Conservation (phyloP, 2,113 vertebrate genomes). For the Oncorhynchus mykiss region DNA sequence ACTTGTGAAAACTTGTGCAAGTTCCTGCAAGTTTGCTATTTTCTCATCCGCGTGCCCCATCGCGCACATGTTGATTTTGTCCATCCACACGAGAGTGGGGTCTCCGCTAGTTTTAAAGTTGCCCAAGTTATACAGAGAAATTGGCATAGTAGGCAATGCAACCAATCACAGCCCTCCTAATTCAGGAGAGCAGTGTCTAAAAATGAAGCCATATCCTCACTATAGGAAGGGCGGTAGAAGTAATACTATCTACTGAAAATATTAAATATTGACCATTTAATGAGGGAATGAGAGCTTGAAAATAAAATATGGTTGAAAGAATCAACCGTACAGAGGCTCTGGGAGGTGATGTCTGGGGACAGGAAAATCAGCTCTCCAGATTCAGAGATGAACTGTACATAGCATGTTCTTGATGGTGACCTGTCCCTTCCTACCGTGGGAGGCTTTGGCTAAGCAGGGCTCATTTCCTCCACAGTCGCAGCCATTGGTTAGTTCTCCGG, state of each 20-base stretch:
- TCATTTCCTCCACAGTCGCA: background rate
- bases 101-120: too few relatives aligned
- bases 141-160: too few relatives aligned
- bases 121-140: too few relatives aligned
- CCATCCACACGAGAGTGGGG: too few relatives aligned
- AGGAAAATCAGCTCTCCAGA: too few relatives aligned
- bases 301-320: too few relatives aligned
- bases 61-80: too few relatives aligned
- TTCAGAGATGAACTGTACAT: background rate
- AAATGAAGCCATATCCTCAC: background rate
- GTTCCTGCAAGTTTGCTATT: background rate
- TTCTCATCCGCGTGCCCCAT: too few relatives aligned
- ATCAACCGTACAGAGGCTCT: too few relatives aligned
- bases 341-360: too few relatives aligned
- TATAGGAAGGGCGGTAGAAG: too few relatives aligned
- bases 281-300: too few relatives aligned
- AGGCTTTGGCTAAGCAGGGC: background rate
- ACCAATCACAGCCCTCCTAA: background rate
- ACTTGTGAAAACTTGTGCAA: background rate
- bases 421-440: background rate
- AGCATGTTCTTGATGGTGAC: conserved; percentile 16
- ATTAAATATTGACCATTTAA: background rate
- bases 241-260: conserved; percentile 5
- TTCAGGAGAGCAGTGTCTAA: conserved; percentile 37
- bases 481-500: background rate